Evolutionary conservation across 53 echinoderm and acorn worm genomes (phyloP).

Genomic region (Crossaster papposus): DNA sequence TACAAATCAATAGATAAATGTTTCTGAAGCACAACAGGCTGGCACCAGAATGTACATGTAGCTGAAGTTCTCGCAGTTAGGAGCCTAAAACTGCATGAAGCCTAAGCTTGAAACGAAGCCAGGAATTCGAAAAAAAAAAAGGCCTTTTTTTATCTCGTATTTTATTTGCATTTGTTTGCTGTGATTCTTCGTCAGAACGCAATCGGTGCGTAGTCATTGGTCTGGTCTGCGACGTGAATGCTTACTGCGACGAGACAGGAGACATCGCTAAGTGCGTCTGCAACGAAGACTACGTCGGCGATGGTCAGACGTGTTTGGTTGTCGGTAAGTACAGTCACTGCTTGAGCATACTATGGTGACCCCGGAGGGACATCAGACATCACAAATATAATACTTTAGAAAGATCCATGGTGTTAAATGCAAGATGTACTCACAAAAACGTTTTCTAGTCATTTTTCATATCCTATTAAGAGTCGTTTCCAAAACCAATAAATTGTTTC

Average conservation of each 20-base stretch:
- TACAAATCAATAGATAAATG: no score
- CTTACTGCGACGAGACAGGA: constrained; percentile 68
- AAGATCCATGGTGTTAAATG: no score
- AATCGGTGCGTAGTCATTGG: constrained; percentile 68
- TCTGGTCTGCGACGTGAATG: constrained; percentile 68
- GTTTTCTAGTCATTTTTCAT: neutral
- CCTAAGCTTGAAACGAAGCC: no score
- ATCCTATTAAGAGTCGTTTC: neutral
- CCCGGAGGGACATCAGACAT: no score
- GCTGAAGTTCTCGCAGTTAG: no score
- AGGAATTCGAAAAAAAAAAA: no score
- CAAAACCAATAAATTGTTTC: neutral
- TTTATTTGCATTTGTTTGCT: neutral
- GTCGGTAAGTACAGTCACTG: constrained; percentile 67
- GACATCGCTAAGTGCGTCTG: constrained; percentile 77
- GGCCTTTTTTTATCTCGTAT: no score
- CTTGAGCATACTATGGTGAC: neutral
- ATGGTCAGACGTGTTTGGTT: constrained; percentile 69
- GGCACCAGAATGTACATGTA: no score
- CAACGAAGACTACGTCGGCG: constrained; percentile 80
- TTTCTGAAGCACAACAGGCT: no score
- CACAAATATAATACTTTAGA: no score
- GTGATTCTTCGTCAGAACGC: constrained; percentile 50
- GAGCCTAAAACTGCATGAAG: no score
- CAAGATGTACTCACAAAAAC: no score